Percentiles rank a stretch among this genome's conserved stretches.
Conservation (phyloP, 1,140 invertebrate species). For the Conopomorpha cramerella region DNA sequence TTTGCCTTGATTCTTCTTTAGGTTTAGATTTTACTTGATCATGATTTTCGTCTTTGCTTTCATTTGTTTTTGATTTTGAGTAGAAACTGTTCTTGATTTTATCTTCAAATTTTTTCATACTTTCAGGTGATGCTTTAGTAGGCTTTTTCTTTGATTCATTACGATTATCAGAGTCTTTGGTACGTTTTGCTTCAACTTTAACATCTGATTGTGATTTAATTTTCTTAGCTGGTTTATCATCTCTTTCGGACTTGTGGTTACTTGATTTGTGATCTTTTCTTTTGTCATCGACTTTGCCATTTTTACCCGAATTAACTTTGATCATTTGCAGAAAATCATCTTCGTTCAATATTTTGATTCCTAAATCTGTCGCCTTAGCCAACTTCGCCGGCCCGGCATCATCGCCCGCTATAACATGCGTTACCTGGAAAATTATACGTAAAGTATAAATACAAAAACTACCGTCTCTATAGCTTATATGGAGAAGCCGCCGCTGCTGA, state of each 20-base stretch:
- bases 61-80: constrained; percentile 5
- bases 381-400: constrained; percentile 85
- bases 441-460: not conserved
- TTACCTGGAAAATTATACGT: constrained; percentile 61
- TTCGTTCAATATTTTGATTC: constrained; percentile 76
- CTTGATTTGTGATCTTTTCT: constrained; percentile 10
- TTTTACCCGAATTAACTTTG: constrained; percentile 24
- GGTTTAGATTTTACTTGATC: too few relatives aligned
- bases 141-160: not conserved
- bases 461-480: not conserved
- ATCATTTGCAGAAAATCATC: constrained; percentile 86
- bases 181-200: constrained; percentile 7
- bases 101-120: constrained; percentile 5
- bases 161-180: constrained; percentile 10
- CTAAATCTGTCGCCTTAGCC: constrained; percentile 73
- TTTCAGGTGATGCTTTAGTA: constrained; percentile 3
- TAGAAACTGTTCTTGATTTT: constrained; percentile 8
- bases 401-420: constrained; percentile 82
- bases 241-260: too few relatives aligned
- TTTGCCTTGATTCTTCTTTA: too few relatives aligned
- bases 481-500: not conserved
- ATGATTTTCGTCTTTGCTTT: too few relatives aligned
- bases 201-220: too few relatives aligned
- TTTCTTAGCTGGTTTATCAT: too few relatives aligned
- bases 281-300: constrained; percentile 2